Evolutionary conservation across 2,888 invertebrate species (phyloP).

Genomic region (Asteroscopus sphinx): DNA sequence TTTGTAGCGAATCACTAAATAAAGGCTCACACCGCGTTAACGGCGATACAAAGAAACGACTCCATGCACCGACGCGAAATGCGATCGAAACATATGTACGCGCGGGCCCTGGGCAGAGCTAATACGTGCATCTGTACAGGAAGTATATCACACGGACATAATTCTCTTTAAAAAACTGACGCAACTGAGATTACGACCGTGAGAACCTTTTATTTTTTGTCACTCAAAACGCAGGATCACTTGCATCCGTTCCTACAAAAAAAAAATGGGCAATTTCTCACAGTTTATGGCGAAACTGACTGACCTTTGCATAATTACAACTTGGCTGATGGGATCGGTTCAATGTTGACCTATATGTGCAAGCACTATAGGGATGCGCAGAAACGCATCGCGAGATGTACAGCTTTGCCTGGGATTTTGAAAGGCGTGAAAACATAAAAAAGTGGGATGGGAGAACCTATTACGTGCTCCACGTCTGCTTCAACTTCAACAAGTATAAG

Average conservation of each 20-base stretch:
- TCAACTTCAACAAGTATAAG: conserved; percentile 46
- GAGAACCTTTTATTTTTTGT: conserved; percentile 81
- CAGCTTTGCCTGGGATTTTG: conserved; percentile 73
- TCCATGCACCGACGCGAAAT: conserved; percentile 47
- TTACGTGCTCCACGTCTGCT: conserved; percentile 77
- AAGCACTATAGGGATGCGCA: conserved; percentile 72
- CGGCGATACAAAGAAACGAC: conserved; percentile 45
- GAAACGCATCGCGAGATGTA: conserved; percentile 73
- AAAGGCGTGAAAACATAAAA: conserved; percentile 79
- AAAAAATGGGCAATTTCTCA: conserved; percentile 65
- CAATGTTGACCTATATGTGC: conserved; percentile 63
- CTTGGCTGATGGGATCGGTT: conserved; percentile 51
- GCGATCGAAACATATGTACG: conserved; percentile 48
- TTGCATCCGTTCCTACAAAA: conserved; percentile 74
- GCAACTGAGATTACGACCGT: conserved; percentile 72
- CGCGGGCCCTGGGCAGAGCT: conserved; percentile 53
- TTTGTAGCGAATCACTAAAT: conserved; percentile 25
- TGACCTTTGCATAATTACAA: conserved; percentile 74
- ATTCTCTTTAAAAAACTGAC: conserved; percentile 64
- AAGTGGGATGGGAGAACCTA: conserved; percentile 73
- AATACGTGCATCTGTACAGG: conserved; percentile 70
- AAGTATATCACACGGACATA: conserved; percentile 72
- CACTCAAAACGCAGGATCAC: conserved; percentile 65
- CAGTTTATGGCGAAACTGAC: conserved; percentile 72
- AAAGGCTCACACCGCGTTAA: conserved; percentile 19